These are phyloP conservation scores for Apodemus speciosus DNA, from an alignment of 2,113 vertebrate species.

Conservation along the genomic window DNA sequence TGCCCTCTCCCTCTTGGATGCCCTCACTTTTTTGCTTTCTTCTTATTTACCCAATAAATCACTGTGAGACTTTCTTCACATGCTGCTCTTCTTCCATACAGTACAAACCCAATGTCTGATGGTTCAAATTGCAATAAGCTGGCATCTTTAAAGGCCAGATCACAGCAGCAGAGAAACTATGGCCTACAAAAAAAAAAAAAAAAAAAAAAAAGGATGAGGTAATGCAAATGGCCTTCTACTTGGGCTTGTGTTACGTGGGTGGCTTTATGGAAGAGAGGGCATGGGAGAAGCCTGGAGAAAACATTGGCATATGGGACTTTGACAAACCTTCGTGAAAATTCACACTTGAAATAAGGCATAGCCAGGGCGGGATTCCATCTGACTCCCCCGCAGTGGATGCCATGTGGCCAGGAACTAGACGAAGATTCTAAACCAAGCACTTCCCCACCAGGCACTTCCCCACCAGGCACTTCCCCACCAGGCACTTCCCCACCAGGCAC, in stretches of 20 bases:
- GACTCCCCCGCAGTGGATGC: background rate
- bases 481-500: background rate
- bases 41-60: background rate
- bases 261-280: background rate
- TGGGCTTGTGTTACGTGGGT: background rate
- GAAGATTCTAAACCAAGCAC: background rate
- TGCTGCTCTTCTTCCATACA: conserved; percentile 44
- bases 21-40: background rate
- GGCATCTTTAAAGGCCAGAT: background rate
- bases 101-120: background rate
- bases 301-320: background rate
- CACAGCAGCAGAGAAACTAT: background rate
- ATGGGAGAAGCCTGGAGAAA: background rate
- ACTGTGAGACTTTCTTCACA: background rate
- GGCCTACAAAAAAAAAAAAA: conserved; percentile 43
- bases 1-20: background rate
- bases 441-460: background rate
- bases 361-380: background rate
- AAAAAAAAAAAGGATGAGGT: background rate
- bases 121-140: background rate
- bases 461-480: background rate
- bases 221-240: background rate
- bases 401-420: background rate
- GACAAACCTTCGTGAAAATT: background rate
- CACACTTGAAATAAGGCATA: background rate